These are phyloP conservation scores for Gobius niger DNA, from an alignment of 2,113 vertebrate species.

Conservation along the genomic window DNA sequence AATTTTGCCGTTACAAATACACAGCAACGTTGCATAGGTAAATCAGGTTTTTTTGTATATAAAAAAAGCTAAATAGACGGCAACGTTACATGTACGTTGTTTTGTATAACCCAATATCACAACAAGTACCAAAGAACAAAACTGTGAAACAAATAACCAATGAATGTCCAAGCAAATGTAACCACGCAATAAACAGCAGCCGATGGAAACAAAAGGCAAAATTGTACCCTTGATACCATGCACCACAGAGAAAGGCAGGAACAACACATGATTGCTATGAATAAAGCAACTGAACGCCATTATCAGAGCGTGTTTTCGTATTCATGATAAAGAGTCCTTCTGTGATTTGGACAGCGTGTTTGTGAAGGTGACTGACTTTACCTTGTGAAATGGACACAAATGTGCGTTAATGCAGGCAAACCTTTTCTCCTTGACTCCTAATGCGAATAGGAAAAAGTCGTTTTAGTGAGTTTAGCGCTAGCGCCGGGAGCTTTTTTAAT, in stretches of 20 bases:
- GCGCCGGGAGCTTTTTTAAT: conserved; percentile 76
- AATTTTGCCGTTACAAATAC: too few relatives aligned
- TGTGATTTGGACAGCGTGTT: neutral
- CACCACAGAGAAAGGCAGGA: too few relatives aligned
- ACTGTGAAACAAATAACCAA: too few relatives aligned
- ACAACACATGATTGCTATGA: neutral
- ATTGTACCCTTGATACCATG: neutral
- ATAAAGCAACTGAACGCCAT: neutral
- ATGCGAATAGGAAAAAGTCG: conserved; percentile 62
- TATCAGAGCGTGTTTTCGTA: neutral
- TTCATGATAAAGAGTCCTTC: conserved; percentile 1
- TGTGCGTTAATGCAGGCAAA: conserved; percentile 53
- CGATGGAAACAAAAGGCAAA: too few relatives aligned
- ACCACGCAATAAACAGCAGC: too few relatives aligned
- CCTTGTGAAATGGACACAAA: conserved; percentile 59
- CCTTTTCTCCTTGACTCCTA: conserved; percentile 65
- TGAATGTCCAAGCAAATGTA: too few relatives aligned
- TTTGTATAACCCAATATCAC: too few relatives aligned
- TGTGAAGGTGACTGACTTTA: conserved; percentile 21
- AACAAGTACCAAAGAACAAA: too few relatives aligned
- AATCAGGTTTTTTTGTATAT: too few relatives aligned
- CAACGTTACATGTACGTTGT: too few relatives aligned
- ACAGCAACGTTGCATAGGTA: too few relatives aligned
- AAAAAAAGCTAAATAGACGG: too few relatives aligned
- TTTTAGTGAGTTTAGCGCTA: conserved; percentile 65